Conservation (phyloP, 2,113 vertebrate genomes). For the Brienomyrus brachyistius region DNA sequence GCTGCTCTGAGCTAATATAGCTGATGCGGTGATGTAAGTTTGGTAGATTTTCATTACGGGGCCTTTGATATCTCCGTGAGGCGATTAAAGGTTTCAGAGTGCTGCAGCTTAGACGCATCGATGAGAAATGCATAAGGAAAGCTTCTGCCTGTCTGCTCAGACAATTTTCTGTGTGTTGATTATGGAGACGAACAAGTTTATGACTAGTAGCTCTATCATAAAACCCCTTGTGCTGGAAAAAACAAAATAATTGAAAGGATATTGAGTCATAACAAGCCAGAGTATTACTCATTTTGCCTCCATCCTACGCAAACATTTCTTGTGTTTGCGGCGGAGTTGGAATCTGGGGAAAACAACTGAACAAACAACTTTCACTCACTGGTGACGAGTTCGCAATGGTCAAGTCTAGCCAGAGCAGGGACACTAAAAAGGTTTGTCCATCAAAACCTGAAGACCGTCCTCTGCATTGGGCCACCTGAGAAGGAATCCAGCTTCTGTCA, state of each 20-base stretch:
- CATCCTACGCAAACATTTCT: neutral
- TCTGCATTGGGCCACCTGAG: neutral
- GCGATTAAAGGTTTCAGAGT: neutral
- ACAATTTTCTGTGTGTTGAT: neutral
- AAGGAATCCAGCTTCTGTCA: neutral
- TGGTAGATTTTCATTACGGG: neutral
- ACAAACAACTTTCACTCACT: neutral
- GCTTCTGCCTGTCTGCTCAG: neutral
- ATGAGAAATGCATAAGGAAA: neutral
- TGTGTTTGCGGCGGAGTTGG: neutral
- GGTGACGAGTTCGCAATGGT: neutral
- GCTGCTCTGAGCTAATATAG: neutral
- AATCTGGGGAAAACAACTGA: neutral
- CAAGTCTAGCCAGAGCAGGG: neutral
- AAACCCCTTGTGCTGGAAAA: neutral
- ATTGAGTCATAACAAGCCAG: constrained; percentile 3
- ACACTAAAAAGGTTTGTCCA: neutral
- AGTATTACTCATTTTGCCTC: neutral
- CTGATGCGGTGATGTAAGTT: neutral
- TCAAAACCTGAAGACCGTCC: neutral
- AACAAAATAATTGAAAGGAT: constrained; percentile 14
- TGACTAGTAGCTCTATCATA: neutral
- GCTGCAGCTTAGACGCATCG: neutral
- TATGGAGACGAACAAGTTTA: neutral
- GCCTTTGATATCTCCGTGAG: neutral